Conservation (phyloP, 2,888 invertebrate species). For the Aethes cnicana region DNA sequence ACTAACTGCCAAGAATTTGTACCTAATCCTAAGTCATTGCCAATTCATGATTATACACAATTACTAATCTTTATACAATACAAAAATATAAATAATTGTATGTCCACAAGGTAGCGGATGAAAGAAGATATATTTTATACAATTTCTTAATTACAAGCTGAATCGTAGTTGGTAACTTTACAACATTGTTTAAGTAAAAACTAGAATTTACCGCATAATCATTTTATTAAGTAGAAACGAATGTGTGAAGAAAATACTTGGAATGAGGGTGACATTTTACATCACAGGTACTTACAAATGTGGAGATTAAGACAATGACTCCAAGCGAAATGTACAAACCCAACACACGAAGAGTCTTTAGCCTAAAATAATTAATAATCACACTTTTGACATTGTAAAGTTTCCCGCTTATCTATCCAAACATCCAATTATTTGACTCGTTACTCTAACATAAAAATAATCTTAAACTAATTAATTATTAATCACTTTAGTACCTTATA, state of each 20-base stretch:
- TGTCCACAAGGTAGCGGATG: slow-evolving; percentile 22
- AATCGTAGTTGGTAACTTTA: slow-evolving; percentile 26
- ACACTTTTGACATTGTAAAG: slow-evolving; percentile 83
- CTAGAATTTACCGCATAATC: neutral
- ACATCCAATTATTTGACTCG: slow-evolving; percentile 74
- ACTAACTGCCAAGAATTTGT: slow-evolving; percentile 69
- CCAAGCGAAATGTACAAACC: slow-evolving; percentile 66
- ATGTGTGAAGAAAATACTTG: too few relatives aligned
- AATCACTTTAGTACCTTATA: slow-evolving; percentile 77
- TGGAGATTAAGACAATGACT: slow-evolving; percentile 66
- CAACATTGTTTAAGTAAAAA: slow-evolving; percentile 13
- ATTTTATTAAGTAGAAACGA: neutral
- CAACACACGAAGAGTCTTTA: slow-evolving; percentile 65
- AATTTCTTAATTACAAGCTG: slow-evolving; percentile 19
- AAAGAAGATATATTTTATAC: slow-evolving; percentile 18
- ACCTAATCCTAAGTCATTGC: slow-evolving; percentile 79
- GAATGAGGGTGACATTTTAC: too few relatives aligned
- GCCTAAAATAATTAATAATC: slow-evolving; percentile 76
- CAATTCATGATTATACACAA: slow-evolving; percentile 49
- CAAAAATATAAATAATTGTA: slow-evolving; percentile 30
- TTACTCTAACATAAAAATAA: slow-evolving; percentile 68
- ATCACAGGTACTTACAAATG: slow-evolving; percentile 2
- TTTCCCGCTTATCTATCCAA: slow-evolving; percentile 75
- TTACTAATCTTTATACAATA: slow-evolving; percentile 28
- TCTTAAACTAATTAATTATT: slow-evolving; percentile 59